phyloP scores from a whole-genome alignment of 2,888 invertebrate species.

The Craniophora ligustri region DNA sequence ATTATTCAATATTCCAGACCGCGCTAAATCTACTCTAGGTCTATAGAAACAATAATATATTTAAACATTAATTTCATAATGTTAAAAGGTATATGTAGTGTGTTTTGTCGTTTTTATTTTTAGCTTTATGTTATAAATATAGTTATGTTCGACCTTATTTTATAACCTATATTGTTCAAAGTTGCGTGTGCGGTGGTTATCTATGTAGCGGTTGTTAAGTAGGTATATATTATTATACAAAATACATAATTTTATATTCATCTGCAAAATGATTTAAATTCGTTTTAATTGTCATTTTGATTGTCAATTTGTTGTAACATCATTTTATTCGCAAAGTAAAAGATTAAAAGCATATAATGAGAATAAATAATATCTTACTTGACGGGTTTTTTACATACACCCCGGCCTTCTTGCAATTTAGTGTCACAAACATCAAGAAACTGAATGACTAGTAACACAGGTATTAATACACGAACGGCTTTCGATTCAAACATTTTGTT shows the following conservation, averaged over 20 bases:
- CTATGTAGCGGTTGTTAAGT: no score
- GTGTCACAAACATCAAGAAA: conserved; percentile 29
- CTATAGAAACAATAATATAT: not conserved
- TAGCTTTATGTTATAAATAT: not conserved
- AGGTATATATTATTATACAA: no score
- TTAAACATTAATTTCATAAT: not conserved
- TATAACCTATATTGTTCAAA: not conserved
- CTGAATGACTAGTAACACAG: conserved; percentile 13
- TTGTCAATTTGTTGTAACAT: not conserved
- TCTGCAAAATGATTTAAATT: no score
- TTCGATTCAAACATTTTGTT: conserved; percentile 29
- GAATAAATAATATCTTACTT: conserved; percentile 40
- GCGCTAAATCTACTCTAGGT: not conserved
- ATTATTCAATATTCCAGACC: not conserved
- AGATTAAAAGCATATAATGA: not conserved
- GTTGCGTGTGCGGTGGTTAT: not conserved
- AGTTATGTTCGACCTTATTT: not conserved
- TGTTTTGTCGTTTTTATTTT: not conserved
- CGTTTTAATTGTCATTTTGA: no score
- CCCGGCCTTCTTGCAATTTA: conserved; percentile 4
- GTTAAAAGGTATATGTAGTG: not conserved
- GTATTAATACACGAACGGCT: conserved; percentile 12
- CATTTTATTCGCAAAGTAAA: not conserved
- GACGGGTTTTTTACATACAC: conserved; percentile 26
- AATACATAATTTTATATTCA: no score